A percentile compares a stretch with the other conserved stretches of the same genome.
Conservation (phyloP, 2,888 invertebrate genomes). For the Megalurothrips usitatus region DNA sequence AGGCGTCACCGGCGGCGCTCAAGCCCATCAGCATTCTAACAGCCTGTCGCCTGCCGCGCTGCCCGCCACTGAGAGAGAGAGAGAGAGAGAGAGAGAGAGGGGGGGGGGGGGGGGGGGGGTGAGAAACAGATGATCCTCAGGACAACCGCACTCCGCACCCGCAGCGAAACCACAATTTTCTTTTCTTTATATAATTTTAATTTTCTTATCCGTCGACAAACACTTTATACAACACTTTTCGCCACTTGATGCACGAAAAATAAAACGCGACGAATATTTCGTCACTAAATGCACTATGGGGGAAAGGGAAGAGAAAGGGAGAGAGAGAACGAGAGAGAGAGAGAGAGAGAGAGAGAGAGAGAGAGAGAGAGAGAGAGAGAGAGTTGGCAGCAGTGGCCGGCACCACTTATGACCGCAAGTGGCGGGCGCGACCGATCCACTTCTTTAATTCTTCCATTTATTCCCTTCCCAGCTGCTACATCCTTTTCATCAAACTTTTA, state of each 20-base stretch:
- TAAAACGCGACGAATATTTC: too few relatives aligned
- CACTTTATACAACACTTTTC: too few relatives aligned
- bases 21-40: slow-evolving; percentile 12
- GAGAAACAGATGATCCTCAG: neutral
- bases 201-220: too few relatives aligned
- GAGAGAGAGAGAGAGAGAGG: too few relatives aligned
- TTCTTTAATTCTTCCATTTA: slow-evolving; percentile 14
- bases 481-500: slow-evolving; percentile 26
- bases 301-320: too few relatives aligned
- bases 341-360: neutral
- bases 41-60: neutral
- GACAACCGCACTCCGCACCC: too few relatives aligned
- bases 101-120: neutral
- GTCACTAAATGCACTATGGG: too few relatives aligned
- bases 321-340: too few relatives aligned
- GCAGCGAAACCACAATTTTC: too few relatives aligned
- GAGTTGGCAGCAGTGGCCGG: neutral
- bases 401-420: slow-evolving; percentile 2
- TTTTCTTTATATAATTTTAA: too few relatives aligned
- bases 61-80: neutral
- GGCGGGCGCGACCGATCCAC: neutral
- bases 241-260: too few relatives aligned
- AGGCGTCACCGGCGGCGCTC: neutral
- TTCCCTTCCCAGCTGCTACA: slow-evolving; percentile 18
- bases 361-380: neutral